Percentiles rank a stretch among this genome's conserved stretches.
Evolutionary conservation across 2,888 invertebrate genomes (phyloP).

Genomic region (Watsonalla binaria): DNA sequence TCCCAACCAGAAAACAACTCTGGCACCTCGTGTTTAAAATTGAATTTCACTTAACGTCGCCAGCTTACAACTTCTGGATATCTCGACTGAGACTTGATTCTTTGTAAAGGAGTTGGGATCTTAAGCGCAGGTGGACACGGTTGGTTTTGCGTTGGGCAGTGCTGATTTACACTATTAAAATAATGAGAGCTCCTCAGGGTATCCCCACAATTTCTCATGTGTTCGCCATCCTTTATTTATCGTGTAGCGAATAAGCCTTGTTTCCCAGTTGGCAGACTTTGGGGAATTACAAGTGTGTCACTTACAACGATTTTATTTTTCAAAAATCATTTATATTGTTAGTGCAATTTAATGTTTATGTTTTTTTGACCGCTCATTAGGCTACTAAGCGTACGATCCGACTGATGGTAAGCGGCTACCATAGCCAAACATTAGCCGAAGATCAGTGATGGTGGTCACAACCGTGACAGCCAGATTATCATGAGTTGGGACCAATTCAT

Average conservation of each 20-base stretch:
- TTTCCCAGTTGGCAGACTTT: conserved; percentile 36
- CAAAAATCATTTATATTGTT: not conserved
- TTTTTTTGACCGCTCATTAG: too few relatives aligned
- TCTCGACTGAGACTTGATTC: conserved; percentile 8
- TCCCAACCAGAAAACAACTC: conserved; percentile 24
- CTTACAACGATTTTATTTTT: conserved; percentile 9
- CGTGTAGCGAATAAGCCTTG: conserved; percentile 62
- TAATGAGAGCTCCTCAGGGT: conserved; percentile 70
- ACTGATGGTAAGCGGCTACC: too few relatives aligned
- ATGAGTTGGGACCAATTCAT: too few relatives aligned
- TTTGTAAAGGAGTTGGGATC: conserved; percentile 23
- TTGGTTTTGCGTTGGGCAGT: conserved; percentile 18
- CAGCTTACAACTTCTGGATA: conserved; percentile 32
- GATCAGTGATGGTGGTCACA: too few relatives aligned
- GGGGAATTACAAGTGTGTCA: conserved; percentile 30
- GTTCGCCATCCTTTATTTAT: conserved; percentile 68
- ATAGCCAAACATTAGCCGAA: too few relatives aligned
- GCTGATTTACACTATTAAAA: conserved; percentile 63
- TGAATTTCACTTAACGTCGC: conserved; percentile 13
- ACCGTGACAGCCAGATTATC: too few relatives aligned
- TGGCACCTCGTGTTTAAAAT: conserved; percentile 17
- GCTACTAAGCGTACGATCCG: too few relatives aligned
- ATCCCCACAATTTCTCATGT: conserved; percentile 70
- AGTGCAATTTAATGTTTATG: not conserved
- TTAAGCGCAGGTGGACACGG: conserved; percentile 24